Evolutionary conservation across 1,140 invertebrate genomes (phyloP), one percentile per base, ranked within the genome.

Genomic region (Lepidurus couesii): DNA sequence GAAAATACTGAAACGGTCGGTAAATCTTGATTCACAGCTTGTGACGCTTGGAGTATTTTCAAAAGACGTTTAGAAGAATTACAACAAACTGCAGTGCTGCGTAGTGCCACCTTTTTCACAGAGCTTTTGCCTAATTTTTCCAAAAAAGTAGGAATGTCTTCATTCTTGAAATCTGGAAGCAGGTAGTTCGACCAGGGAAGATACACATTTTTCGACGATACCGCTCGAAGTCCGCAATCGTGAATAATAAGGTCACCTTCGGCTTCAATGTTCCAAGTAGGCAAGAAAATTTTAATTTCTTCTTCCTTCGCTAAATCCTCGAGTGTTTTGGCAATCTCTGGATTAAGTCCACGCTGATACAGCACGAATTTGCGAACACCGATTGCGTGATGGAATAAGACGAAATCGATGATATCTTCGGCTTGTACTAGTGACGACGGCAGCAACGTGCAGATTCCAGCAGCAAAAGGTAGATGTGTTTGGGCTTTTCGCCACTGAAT

Each of bases 361-460:
- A 79, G 11, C n/a, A 75, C 74, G 42, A 79, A 75, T 7, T 44
- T 79, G 26, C 75, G 73, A 4, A 45, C 74, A 21, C 78, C 78
- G 10, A 79, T 45, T 13, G 53, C 24, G 65, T 73, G 26, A 47
- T 79, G 75, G 43, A 75, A 79, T 6, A 74, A 47, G 13, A 79
- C 9, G 44, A 79, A 79, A 42, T 79, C 78, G 44, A 34, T 75
- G n/a, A 79, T 11, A 21, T 79, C 78, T 34, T 43, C 73, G 34
- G 34, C 24, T 43, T 75, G 44, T 16, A 74, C 44, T 42, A 75
- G 75, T 24, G 78, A 44, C 21, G 34, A 13, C 4, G 74, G 75
- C 13, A 34, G n/a, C 75, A 26, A n/a, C 42, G 75, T 44, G 43
- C 43, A 45, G 24, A 77, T 47, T 9, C 75, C 43, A 13, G 47